Percentiles rank a stretch among this genome's conserved stretches.
Evolutionary conservation across 2,113 vertebrate species (phyloP).

Genomic region (Poicephalus meyeri): DNA sequence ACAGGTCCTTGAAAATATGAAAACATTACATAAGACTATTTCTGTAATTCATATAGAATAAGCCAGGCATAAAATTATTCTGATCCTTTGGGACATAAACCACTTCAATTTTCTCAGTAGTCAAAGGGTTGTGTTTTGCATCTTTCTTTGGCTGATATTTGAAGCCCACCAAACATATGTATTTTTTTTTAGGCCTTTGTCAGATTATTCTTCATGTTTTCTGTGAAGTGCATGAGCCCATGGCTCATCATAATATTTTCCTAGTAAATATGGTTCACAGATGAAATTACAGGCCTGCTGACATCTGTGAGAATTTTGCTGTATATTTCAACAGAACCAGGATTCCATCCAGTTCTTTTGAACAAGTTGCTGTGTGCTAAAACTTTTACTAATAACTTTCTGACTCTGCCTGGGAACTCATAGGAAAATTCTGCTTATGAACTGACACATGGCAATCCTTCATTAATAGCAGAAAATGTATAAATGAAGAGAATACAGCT

Average conservation of each 20-base stretch:
- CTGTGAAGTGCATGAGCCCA: background rate
- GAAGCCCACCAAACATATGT: background rate
- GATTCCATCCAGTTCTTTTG: background rate
- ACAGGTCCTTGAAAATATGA: background rate
- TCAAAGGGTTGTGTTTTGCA: background rate
- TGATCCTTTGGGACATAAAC: constrained; percentile 14
- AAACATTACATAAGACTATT: constrained; percentile 45
- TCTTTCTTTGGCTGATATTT: background rate
- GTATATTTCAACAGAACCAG: background rate
- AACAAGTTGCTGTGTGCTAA: background rate
- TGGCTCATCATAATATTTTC: constrained; percentile 11
- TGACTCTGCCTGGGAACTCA: background rate
- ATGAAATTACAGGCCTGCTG: constrained; percentile 10
- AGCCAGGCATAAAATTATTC: background rate
- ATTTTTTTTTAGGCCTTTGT: background rate
- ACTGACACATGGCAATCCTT: background rate
- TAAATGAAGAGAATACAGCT: background rate
- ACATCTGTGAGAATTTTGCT: constrained; percentile 8
- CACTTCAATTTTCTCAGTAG: constrained; percentile 7
- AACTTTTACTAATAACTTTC: background rate
- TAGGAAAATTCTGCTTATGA: background rate
- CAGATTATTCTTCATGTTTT: constrained; percentile 13
- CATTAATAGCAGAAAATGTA: constrained; percentile 4
- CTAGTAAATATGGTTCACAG: background rate
- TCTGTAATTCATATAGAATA: constrained; percentile 15